Evolutionary conservation across 2,888 invertebrate species (phyloP).

Genomic region (Pyrgus malvae): DNA sequence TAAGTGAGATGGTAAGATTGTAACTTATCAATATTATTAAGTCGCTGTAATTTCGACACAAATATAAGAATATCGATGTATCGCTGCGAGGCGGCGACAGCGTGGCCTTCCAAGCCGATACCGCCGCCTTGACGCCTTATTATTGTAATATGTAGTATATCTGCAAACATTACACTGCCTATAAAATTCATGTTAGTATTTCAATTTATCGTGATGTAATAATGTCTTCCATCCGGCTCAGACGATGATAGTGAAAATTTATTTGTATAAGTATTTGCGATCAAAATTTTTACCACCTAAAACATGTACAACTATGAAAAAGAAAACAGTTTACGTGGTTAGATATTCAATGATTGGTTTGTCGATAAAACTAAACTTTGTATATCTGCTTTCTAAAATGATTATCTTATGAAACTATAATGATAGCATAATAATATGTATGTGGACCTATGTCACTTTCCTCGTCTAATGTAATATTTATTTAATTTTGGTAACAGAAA

Average conservation of each 20-base stretch:
- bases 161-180: neutral
- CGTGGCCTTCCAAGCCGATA: neutral
- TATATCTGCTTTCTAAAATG: constrained; percentile 15
- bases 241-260: constrained; percentile 14
- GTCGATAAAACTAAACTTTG: constrained; percentile 6
- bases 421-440: neutral
- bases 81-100: neutral
- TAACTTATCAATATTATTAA: constrained; percentile 19
- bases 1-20: constrained; percentile 6
- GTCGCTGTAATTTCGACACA: neutral
- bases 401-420: constrained; percentile 1
- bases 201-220: constrained; percentile 27
- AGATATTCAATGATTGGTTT: neutral
- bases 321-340: neutral
- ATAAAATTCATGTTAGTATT: constrained; percentile 14
- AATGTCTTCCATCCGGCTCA: constrained; percentile 39
- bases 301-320: neutral
- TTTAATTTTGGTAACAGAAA: neutral
- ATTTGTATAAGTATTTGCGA: constrained; percentile 3
- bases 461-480: constrained; percentile 8
- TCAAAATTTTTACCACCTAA: neutral
- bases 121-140: neutral
- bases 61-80: neutral
- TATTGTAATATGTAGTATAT: neutral
- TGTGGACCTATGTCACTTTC: constrained; percentile 13